phyloP scores from a whole-genome alignment of 2,113 vertebrate species.

The Lycocorax pyrrhopterus region DNA sequence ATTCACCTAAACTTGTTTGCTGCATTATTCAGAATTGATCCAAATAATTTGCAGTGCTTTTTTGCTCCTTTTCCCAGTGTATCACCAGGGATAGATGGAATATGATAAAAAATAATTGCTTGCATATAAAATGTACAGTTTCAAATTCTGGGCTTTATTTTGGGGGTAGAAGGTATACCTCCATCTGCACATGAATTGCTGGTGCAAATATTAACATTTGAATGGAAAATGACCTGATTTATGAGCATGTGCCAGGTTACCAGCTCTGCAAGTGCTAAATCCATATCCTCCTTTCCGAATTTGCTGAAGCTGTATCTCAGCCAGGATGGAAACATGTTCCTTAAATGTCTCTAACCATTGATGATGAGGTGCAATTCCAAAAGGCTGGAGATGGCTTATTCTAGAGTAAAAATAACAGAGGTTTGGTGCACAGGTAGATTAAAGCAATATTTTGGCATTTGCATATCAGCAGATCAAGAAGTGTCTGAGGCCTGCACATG shows the following conservation, averaged over 20 bases:
- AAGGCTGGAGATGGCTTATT: not conserved
- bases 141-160: constrained; percentile 4
- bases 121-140: constrained; percentile 2
- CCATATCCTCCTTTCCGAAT: not conserved
- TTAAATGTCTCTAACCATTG: not conserved
- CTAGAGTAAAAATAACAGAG: not conserved
- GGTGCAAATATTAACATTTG: constrained; percentile 45
- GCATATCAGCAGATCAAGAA: not conserved
- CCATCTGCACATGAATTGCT: constrained; percentile 44
- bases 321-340: not conserved
- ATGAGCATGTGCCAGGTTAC: not conserved
- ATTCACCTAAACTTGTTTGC: not conserved
- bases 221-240: constrained; percentile 24
- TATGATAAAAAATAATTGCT: not conserved
- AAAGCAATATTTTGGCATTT: not conserved
- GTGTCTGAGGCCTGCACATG: not conserved
- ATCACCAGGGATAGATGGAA: not conserved
- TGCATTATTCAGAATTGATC: not conserved
- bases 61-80: not conserved
- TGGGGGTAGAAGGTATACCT: constrained; percentile 9
- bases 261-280: constrained; percentile 5
- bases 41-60: not conserved
- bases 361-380: not conserved
- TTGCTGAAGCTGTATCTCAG: not conserved
- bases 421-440: not conserved